Evolutionary conservation across 2,888 invertebrate genomes (phyloP).

Genomic region (Apotomis betuletana): DNA sequence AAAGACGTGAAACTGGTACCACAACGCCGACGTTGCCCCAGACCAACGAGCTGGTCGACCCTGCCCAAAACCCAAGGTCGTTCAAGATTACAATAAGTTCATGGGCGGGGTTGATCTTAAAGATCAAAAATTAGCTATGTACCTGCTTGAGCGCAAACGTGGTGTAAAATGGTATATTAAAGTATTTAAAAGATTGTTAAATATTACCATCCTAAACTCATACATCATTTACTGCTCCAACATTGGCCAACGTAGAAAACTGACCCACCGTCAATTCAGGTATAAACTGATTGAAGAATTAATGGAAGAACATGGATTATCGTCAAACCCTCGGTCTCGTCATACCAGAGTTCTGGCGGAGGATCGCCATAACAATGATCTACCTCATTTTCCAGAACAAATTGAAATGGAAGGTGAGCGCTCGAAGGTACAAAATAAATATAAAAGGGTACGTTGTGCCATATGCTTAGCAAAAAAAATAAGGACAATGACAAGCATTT

Average conservation of each 20-base stretch:
- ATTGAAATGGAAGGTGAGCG: background rate
- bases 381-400: background rate
- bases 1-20: background rate
- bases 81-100: constrained; percentile 1
- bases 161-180: constrained; percentile 8
- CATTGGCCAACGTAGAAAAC: background rate
- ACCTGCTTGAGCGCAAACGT: constrained; percentile 1
- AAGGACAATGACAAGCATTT: background rate
- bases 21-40: background rate
- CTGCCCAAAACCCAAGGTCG: background rate
- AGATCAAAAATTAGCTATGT: constrained; percentile 6
- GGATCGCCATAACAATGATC: background rate
- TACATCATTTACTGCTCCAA: constrained; percentile 4
- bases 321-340: too few species aligned
- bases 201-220: background rate
- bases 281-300: background rate
- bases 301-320: background rate
- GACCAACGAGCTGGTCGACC: background rate
- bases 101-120: constrained; percentile 9
- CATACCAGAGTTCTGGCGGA: background rate
- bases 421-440: background rate
- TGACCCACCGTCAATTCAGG: background rate
- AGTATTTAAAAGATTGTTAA: background rate
- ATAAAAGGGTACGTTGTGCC: background rate
- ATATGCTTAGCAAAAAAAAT: background rate